Evolutionary conservation across 2,888 invertebrate genomes (phyloP).

Genomic region (Sinotaia quadrata): DNA sequence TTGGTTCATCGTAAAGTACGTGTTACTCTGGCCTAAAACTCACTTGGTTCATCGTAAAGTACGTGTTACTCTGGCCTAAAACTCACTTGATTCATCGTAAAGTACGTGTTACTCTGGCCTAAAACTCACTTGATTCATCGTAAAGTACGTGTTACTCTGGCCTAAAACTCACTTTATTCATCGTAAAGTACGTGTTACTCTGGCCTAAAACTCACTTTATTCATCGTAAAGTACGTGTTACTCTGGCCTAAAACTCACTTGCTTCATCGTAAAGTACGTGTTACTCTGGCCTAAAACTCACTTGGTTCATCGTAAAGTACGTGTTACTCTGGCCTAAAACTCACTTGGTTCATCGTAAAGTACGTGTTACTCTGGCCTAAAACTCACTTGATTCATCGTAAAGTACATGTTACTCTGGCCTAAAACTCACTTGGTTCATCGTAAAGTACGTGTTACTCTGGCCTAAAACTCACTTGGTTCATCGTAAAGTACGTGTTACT

Average conservation of each 20-base stretch:
- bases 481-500: background rate
- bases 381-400: background rate
- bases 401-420: background rate
- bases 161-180: background rate
- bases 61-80: background rate
- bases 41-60: background rate
- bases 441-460: background rate
- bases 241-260: constrained; percentile 45
- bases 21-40: background rate
- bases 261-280: background rate
- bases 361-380: constrained; percentile 44
- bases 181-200: background rate
- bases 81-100: background rate
- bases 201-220: background rate
- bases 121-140: constrained; percentile 37
- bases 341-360: background rate
- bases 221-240: background rate
- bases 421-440: background rate
- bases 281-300: background rate
- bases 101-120: constrained; percentile 33
- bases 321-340: background rate
- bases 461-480: background rate
- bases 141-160: background rate
- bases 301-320: background rate
- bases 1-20: background rate